Base-by-base conservation (phyloP, 2,888 invertebrate species). In the Callinectes sapidus region DNA sequence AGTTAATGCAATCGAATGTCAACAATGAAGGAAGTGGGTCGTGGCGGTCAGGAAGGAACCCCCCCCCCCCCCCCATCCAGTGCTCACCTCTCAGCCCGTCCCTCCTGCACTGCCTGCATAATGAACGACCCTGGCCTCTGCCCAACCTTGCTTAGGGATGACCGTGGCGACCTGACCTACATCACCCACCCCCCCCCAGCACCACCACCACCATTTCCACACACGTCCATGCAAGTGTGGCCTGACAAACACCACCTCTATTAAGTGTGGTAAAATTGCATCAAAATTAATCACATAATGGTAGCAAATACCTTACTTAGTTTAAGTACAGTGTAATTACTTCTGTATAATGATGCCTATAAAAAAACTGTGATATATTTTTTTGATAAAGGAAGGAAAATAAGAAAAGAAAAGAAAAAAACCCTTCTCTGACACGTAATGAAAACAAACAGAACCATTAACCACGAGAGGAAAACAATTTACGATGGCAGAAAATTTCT, bases 81-180 rank as follows among this genome's bases (percentile, higher is more conserved):
- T 18, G 6, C 66, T 18, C n/a, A n/a, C 66, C 66, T 6, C 71
- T 71, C 28, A 23, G 28, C 71, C 8, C 10, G 6, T 28, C 28
- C 71, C 28, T 28, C 10, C 71, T 13, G n/a, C 71, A 71, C 71
- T 10, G 71, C 10, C 71, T 71, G 28, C 28, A 71, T 71, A 28
- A 71, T 28, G 71, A 71, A 28, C n/a, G 28, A 71, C 71, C 71
- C 71, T 71, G 71, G 28, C 71, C 71, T 71, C n/a, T 71, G 71
- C 71, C 61, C n/a, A 71, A 71, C 71, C 71, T 71, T 71, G 71
- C 71, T 71, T 71, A 71, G 28, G 10, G 6, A 71, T 28, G 71
- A 71, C 71, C 71, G n/a, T 28, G 71, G 71, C n/a, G 71, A 71
- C 71, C 71, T 71, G 71, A 71, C 71, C 71, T 71, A 71, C 28